These are phyloP conservation scores for Drosophila acutilabella DNA, from an alignment of 2,888 invertebrate genomes.

Conservation along the genomic window DNA sequence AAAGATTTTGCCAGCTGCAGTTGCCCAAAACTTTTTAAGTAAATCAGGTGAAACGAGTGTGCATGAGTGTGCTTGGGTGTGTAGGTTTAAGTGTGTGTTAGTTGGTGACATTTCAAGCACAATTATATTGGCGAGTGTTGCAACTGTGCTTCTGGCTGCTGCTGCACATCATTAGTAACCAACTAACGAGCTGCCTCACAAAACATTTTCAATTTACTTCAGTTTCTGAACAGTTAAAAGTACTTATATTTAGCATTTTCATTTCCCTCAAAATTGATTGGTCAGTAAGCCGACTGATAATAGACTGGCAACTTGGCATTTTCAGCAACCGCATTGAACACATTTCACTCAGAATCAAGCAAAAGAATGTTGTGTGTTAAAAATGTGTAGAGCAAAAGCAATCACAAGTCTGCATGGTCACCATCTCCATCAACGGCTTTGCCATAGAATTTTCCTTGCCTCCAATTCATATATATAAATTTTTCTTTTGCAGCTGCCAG, in stretches of 20 bases:
- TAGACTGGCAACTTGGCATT: constrained; percentile 3
- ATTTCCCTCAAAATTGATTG: constrained; percentile 6
- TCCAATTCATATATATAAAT: not conserved
- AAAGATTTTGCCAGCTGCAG: constrained; percentile 40
- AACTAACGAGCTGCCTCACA: not conserved
- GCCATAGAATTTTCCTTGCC: constrained; percentile 24
- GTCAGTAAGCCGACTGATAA: constrained; percentile 9
- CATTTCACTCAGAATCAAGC: constrained; percentile 5
- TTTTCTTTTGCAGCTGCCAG: constrained; percentile 20
- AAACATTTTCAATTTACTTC: not conserved
- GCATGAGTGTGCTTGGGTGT: not conserved
- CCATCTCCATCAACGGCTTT: constrained; percentile 13
- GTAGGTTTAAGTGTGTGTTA: not conserved
- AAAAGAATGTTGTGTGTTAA: constrained; percentile 13
- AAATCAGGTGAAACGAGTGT: constrained; percentile 40
- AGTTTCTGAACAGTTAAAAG: not conserved
- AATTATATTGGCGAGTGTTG: constrained; percentile 27
- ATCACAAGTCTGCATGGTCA: constrained; percentile 30
- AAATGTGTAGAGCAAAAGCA: constrained; percentile 31
- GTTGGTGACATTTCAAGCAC: constrained; percentile 33
- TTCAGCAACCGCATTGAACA: constrained; percentile 9
- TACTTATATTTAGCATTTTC: not conserved
- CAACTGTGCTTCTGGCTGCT: not conserved
- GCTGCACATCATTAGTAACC: too few relatives aligned
- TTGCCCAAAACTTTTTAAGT: constrained; percentile 41